Percentiles rank a stretch among this genome's conserved stretches.
Conservation (phyloP, 2,113 vertebrate species). For the Calyptomena viridis region DNA sequence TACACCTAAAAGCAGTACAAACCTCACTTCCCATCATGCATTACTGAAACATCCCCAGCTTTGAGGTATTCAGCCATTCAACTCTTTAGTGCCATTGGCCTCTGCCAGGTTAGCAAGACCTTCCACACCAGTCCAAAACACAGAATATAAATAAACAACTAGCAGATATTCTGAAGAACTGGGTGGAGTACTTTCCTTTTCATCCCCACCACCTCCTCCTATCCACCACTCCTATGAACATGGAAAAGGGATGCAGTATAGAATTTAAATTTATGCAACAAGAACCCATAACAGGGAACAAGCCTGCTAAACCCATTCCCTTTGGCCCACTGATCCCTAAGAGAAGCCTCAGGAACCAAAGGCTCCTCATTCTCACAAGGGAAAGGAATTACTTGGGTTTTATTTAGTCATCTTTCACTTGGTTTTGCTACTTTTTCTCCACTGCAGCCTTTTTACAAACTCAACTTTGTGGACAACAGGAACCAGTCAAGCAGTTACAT, state of each 20-base stretch:
- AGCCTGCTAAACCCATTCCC: background rate
- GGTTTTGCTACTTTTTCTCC: background rate
- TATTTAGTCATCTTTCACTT: background rate
- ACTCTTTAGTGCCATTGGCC: conserved; percentile 42
- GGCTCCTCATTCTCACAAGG: accelerated
- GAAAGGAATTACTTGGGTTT: background rate
- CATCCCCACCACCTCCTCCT: background rate
- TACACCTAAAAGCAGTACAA: background rate
- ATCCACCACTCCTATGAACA: background rate
- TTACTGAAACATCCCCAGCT: background rate
- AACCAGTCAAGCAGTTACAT: conserved; percentile 15
- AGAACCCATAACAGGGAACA: background rate
- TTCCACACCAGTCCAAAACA: background rate
- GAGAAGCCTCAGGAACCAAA: background rate
- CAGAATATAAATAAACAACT: conserved; percentile 47
- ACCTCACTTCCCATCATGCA: background rate
- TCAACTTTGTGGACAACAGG: background rate
- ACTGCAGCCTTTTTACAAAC: background rate
- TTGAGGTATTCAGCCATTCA: background rate
- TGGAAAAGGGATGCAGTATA: background rate
- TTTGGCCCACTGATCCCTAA: background rate
- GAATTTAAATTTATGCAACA: background rate
- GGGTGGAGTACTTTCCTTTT: background rate
- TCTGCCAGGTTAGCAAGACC: conserved; percentile 31
- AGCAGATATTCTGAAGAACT: background rate